phyloP scores from a whole-genome alignment of 2,888 invertebrate genomes.

The Thecocarcelia acutangulata region DNA sequence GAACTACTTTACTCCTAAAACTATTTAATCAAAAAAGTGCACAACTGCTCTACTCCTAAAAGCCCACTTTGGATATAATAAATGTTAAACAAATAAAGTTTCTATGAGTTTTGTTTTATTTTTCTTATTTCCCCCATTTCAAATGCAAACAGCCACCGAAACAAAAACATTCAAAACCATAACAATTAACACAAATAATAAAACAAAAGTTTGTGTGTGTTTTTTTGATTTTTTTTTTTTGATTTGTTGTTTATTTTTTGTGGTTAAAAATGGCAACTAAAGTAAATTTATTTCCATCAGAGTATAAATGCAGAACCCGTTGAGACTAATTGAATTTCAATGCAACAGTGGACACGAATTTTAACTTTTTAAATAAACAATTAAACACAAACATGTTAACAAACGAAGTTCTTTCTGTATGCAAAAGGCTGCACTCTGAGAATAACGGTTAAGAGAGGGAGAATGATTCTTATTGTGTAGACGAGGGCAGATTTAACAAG shows the following conservation, averaged over 20 bases:
- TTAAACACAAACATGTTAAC: slow-evolving; percentile 27
- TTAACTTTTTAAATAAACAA: slow-evolving; percentile 40
- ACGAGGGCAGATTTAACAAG: too few relatives aligned
- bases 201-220: slow-evolving; percentile 13
- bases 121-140: not conserved
- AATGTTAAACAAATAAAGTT: slow-evolving; percentile 61
- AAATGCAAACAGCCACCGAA: slow-evolving; percentile 14
- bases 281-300: slow-evolving; percentile 25
- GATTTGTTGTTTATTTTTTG: slow-evolving; percentile 16
- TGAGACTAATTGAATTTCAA: slow-evolving; percentile 66
- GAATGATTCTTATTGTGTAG: too few relatives aligned
- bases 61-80: slow-evolving; percentile 34
- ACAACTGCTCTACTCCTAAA: slow-evolving; percentile 20
- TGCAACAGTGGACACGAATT: slow-evolving; percentile 54
- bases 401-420: too few relatives aligned
- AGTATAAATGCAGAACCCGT: slow-evolving; percentile 33
- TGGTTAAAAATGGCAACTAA: slow-evolving; percentile 40
- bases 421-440: not conserved
- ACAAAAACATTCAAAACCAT: slow-evolving; percentile 40
- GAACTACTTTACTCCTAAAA: slow-evolving; percentile 6
- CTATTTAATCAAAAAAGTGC: not conserved
- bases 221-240: slow-evolving; percentile 19
- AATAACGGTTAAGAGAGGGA: too few relatives aligned
- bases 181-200: slow-evolving; percentile 63
- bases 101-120: slow-evolving; percentile 34